These are phyloP conservation scores for Seira musarum DNA, from an alignment of 2,888 invertebrate species.

Conservation along the genomic window DNA sequence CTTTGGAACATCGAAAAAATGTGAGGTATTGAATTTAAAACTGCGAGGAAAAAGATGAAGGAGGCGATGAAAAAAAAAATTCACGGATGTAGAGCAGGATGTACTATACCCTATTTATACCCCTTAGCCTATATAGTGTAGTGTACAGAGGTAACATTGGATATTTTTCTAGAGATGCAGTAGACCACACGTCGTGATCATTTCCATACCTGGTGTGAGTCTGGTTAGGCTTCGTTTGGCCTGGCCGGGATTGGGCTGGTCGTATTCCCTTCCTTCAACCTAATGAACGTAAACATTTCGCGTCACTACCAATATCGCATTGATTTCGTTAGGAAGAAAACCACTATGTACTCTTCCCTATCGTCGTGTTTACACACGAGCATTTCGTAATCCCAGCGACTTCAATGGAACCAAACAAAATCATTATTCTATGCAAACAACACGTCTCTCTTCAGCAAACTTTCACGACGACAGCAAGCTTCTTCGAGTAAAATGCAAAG, in stretches of 20 bases:
- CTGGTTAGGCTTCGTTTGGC: background rate
- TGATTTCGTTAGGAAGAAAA: no score
- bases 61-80: background rate
- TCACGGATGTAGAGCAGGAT: background rate
- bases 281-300: conserved; percentile 46
- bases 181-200: conserved; percentile 20
- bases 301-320: conserved; percentile 11
- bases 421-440: conserved; percentile 36
- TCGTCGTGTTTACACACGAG: background rate
- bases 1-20: background rate
- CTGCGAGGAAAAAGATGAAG: background rate
- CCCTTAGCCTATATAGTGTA: no score
- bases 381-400: background rate
- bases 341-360: no score
- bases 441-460: conserved; percentile 5
- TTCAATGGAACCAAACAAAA: conserved; percentile 24
- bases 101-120: no score
- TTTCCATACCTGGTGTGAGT: conserved; percentile 50
- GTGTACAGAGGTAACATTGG: no score
- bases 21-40: background rate
- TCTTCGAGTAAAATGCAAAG: conserved; percentile 27
- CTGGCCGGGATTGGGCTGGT: no score
- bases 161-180: background rate
- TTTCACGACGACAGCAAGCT: conserved; percentile 22
- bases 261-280: no score